These are phyloP conservation scores for Antigone vipio DNA, from an alignment of 2,113 vertebrate species.

Conservation along the genomic window DNA sequence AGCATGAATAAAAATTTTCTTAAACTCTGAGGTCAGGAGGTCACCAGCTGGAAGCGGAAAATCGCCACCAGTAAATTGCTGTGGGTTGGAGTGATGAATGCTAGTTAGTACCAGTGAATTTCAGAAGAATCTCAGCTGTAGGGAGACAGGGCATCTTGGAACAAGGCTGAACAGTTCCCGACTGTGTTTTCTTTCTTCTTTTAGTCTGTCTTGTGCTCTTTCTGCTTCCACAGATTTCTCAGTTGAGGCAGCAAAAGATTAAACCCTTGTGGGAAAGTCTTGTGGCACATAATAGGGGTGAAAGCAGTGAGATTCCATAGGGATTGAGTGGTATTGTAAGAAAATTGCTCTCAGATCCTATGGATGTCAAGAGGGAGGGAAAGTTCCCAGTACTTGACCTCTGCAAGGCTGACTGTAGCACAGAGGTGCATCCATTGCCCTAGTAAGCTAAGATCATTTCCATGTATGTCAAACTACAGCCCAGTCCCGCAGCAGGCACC, in stretches of 20 bases:
- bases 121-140: slow-evolving; percentile 61
- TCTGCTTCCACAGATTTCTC: slow-evolving; percentile 50
- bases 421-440: not conserved
- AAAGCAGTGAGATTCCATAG: not conserved
- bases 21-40: slow-evolving; percentile 61
- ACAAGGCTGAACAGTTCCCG: not conserved
- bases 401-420: not conserved
- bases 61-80: slow-evolving; percentile 64
- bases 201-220: not conserved
- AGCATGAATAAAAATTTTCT: slow-evolving; percentile 67
- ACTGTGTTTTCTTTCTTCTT: slow-evolving; percentile 11
- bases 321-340: not conserved
- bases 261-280: slow-evolving; percentile 45
- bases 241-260: slow-evolving; percentile 26
- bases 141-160: slow-evolving; percentile 31
- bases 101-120: slow-evolving; percentile 65
- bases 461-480: not conserved
- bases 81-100: slow-evolving; percentile 65
- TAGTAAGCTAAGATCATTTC: not conserved
- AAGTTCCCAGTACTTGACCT: not conserved
- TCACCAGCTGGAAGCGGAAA: slow-evolving; percentile 72
- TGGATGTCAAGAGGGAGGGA: not conserved
- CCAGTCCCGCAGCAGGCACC: not conserved
- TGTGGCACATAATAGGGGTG: not conserved
- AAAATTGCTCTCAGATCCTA: slow-evolving; percentile 6